Conservation (phyloP, 1,140 invertebrate species). For the Drosophila ercepeae region DNA sequence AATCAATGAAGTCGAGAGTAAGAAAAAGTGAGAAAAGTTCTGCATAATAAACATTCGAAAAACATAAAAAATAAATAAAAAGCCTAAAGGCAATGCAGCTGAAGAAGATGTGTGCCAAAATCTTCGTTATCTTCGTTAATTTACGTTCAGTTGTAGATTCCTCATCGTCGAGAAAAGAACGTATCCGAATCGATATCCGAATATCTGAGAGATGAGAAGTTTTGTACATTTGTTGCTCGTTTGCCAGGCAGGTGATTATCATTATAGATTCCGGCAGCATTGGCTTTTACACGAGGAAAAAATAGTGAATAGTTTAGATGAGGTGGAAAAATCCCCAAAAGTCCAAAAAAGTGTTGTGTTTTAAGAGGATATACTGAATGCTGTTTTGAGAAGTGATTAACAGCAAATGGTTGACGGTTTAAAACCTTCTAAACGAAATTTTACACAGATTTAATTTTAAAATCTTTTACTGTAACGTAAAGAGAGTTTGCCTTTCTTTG, state of each 20-base stretch:
- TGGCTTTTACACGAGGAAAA: constrained; percentile 3
- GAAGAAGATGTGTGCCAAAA: constrained; percentile 16
- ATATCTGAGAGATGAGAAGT: constrained; percentile 3
- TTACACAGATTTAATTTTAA: too few relatives aligned
- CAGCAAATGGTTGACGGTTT: too few relatives aligned
- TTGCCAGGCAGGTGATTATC: constrained; percentile 72
- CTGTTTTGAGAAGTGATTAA: too few relatives aligned
- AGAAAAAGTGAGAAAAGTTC: constrained; percentile 45
- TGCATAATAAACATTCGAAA: constrained; percentile 61
- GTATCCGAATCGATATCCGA: not conserved
- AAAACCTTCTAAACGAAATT: too few relatives aligned
- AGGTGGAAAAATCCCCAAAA: too few relatives aligned
- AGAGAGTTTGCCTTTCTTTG: too few relatives aligned
- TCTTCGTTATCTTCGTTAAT: not conserved
- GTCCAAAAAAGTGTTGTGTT: too few relatives aligned
- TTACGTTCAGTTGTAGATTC: constrained; percentile 45
- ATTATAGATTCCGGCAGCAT: constrained; percentile 29
- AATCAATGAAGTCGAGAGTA: constrained; percentile 23
- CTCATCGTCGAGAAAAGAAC: constrained; percentile 16
- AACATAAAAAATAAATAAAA: constrained; percentile 39
- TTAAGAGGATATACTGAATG: too few relatives aligned
- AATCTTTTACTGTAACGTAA: too few relatives aligned
- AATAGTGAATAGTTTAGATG: not conserved
- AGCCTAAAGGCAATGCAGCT: constrained; percentile 2
- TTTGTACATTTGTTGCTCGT: constrained; percentile 39